These are phyloP conservation scores for Dendrocincla tyrannina DNA, from an alignment of 2,797 vertebrate species.

Conservation along the genomic window DNA sequence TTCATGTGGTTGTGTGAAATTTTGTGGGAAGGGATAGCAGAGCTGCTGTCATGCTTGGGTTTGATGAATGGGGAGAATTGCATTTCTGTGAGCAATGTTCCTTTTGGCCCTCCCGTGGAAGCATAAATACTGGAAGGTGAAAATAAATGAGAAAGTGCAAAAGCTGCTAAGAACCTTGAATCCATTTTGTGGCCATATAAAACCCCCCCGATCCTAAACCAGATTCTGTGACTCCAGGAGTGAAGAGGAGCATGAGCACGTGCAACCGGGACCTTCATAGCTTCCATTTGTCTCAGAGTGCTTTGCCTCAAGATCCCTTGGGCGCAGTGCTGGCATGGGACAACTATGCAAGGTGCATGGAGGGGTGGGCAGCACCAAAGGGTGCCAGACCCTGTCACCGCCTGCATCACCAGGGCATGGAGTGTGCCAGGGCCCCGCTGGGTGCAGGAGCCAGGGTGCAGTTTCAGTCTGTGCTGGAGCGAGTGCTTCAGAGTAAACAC, in stretches of 20 bases:
- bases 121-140: neutral
- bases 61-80: neutral
- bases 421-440: fast-evolving
- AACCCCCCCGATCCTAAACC: neutral
- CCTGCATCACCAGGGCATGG: fast-evolving
- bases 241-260: fast-evolving
- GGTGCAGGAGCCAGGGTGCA: neutral
- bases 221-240: neutral
- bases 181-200: neutral
- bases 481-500: neutral
- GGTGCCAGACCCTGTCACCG: neutral
- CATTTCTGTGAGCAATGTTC: neutral
- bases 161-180: neutral
- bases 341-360: neutral
- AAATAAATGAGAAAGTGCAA: neutral
- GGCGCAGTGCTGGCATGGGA: neutral
- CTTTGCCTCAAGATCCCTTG: fast-evolving
- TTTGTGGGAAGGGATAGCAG: neutral
- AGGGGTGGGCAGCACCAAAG: fast-evolving
- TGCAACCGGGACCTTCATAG: neutral
- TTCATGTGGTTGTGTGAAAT: neutral
- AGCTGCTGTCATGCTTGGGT: neutral
- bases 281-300: neutral
- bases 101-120: neutral
- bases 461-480: neutral